phyloP scores from a whole-genome alignment of 2,113 vertebrate genomes.

The Dipodomys stephensi region DNA sequence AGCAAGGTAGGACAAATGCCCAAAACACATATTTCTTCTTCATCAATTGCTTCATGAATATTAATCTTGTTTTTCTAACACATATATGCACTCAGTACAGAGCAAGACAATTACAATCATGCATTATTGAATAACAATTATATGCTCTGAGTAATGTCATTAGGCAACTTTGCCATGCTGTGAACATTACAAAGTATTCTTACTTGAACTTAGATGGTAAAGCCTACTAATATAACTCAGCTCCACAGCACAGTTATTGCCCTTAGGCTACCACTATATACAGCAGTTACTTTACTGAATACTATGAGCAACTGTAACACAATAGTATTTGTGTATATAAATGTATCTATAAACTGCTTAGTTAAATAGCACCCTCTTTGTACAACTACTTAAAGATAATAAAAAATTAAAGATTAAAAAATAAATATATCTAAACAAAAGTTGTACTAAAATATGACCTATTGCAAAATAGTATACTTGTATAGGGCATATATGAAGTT shows the following conservation, averaged over 20 bases:
- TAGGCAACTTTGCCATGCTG: not conserved
- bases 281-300: not conserved
- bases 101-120: not conserved
- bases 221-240: not conserved
- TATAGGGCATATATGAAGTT: not conserved
- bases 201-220: not conserved
- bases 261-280: not conserved
- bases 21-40: constrained; percentile 13
- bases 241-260: not conserved
- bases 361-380: too few species aligned
- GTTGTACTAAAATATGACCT: not conserved
- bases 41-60: constrained; percentile 25
- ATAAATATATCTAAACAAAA: not conserved
- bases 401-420: too few species aligned
- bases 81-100: not conserved
- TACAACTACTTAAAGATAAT: too few species aligned
- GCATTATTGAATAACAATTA: not conserved
- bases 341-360: too few species aligned
- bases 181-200: not conserved
- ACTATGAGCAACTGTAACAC: not conserved
- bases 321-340: not conserved
- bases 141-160: not conserved
- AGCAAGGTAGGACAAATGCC: not conserved
- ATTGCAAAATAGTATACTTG: not conserved
- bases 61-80: constrained; percentile 25